phyloP scores from a whole-genome alignment of 2,888 invertebrate species.

The Dicranocentrus wangi region DNA sequence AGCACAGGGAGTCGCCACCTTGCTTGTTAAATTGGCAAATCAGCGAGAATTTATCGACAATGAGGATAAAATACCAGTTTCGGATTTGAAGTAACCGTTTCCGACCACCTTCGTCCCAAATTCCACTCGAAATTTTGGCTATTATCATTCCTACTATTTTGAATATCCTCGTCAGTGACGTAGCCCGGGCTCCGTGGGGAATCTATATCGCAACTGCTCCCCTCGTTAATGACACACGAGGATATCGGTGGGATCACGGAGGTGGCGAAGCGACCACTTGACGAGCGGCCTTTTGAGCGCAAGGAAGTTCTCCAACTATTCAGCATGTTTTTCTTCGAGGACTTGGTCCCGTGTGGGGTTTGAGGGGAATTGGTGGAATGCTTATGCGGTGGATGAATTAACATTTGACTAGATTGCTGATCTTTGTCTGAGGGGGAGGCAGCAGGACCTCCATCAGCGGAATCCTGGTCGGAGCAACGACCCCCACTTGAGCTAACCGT shows the following conservation, averaged over 20 bases:
- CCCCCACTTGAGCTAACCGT: neutral
- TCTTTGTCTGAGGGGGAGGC: constrained; percentile 29
- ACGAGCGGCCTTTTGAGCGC: constrained; percentile 49
- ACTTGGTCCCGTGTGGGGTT: neutral
- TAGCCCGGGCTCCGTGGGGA: constrained; percentile 40
- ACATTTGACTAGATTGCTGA: constrained; percentile 40
- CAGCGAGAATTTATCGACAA: neutral
- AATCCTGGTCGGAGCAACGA: constrained; percentile 26
- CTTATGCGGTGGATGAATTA: constrained; percentile 59
- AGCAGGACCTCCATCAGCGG: constrained; percentile 31
- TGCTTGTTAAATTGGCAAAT: too few relatives aligned
- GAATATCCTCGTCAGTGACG: constrained; percentile 45
- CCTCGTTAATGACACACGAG: constrained; percentile 41
- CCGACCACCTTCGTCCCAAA: constrained; percentile 68
- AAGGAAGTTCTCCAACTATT: constrained; percentile 69
- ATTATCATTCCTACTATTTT: constrained; percentile 47
- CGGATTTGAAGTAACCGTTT: constrained; percentile 57
- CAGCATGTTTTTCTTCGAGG: constrained; percentile 59
- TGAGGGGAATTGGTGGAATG: constrained; percentile 34
- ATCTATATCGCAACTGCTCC: constrained; percentile 33
- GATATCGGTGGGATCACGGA: constrained; percentile 57
- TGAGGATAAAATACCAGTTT: constrained; percentile 63
- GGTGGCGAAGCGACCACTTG: constrained; percentile 56
- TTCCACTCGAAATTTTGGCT: constrained; percentile 52
- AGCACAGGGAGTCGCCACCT: too few relatives aligned